A percentile compares a stretch with the other conserved stretches of the same genome.
Conservation (phyloP, 2,113 vertebrate species). For the Macrotus californicus region DNA sequence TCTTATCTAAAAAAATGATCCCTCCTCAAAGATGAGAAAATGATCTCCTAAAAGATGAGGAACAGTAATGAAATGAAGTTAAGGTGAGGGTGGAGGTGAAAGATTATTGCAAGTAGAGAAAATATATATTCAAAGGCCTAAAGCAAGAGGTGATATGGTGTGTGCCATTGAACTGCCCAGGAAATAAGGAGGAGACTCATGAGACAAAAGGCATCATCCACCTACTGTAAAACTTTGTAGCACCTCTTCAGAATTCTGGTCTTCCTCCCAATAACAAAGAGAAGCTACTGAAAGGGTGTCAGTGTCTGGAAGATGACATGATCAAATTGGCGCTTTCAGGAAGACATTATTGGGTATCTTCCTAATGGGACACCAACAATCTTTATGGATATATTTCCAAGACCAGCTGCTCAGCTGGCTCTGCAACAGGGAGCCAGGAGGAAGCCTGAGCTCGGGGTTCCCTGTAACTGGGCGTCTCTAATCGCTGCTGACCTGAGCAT, state of each 20-base stretch:
- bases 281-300: not conserved
- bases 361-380: conserved; percentile 6
- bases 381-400: conserved; percentile 24
- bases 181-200: not conserved
- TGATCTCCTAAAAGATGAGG: not conserved
- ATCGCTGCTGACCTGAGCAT: not conserved
- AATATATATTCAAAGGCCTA: not conserved
- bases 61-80: not conserved
- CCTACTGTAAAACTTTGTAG: not conserved
- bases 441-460: not conserved
- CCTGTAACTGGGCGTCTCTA: not conserved
- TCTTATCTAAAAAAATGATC: not conserved
- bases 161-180: not conserved
- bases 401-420: not conserved
- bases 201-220: not conserved
- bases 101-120: not conserved
- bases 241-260: not conserved
- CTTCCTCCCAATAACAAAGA: not conserved
- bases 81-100: not conserved
- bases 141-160: not conserved
- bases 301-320: not conserved
- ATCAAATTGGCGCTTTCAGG: conserved; percentile 10
- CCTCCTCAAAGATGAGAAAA: not conserved
- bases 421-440: not conserved
- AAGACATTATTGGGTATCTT: not conserved